Base-by-base conservation (phyloP, 1,140 invertebrate species). In the Lepidurus apus region DNA sequence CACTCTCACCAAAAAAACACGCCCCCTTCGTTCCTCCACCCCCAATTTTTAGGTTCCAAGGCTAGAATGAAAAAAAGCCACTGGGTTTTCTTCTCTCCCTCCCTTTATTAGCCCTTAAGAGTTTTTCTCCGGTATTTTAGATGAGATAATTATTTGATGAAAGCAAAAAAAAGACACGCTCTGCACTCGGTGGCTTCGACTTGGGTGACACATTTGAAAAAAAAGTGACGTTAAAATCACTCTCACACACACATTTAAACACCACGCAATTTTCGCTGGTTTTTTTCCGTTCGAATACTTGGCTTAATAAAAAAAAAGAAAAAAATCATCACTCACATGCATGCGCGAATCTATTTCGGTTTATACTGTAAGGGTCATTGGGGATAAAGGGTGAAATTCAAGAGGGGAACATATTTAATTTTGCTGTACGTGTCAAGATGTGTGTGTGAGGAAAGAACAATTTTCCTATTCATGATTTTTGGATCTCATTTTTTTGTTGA, bases 171-270 rank as follows among this genome's bases (percentile, higher is more conserved):
- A 65, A 65, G 13, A 65, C 53, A 65, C 53, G 53, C 53, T 65
- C 53, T 65, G 53, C 53, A 65, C 53, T 65, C 53, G 53, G 53
- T 65, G 53, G 53, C 53, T 65, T 65, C 53, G 53, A 65, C 53
- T 65, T 65, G 53, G 53, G 21, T 13, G 13, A 65, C 53, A 65
- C 53, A 65, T 17, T 65, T 7, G 21, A 21, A 65, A 17, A 65
- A 53, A 65, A 65, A 65, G 21, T 17, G 53, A 65, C 53, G 53
- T 17, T 65, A 65, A 65, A 17, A 65, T 65, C 13, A 21, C 53
- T 21, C 53, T 65, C 53, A 65, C 53, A 65, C 53, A 65, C 53
- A 65, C 53, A 65, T 21, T 47, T 65, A 13, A 65, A 65, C 53
- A 65, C 53, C 53, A 21, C 53, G 53, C 53, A 9, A 65, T 65